Percentiles rank a stretch among this genome's conserved stretches.
Conservation (phyloP, 2,113 vertebrate species). For the Morone chrysops region DNA sequence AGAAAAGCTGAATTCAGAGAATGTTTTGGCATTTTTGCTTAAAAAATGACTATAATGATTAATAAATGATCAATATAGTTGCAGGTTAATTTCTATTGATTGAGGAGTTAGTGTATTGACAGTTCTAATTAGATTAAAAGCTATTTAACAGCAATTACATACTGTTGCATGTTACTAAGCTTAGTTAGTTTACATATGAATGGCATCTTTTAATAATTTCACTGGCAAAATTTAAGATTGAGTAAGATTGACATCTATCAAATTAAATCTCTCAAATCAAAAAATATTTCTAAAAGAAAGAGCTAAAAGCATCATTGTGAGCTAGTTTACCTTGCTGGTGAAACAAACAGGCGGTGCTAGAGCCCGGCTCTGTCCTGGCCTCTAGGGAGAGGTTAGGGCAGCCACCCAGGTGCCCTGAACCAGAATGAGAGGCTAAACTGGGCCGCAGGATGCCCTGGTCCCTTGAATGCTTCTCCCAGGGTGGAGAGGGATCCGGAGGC, state of each 20-base stretch:
- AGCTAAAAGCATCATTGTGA: slow-evolving; percentile 13
- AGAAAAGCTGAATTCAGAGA: background rate
- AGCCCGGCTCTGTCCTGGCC: slow-evolving; percentile 19
- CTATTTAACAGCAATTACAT: background rate
- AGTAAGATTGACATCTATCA: slow-evolving; percentile 44
- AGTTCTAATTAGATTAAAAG: background rate
- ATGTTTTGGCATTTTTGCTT: background rate
- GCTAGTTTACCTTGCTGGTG: slow-evolving; percentile 51
- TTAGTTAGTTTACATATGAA: background rate
- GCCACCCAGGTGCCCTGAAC: slow-evolving; percentile 74
- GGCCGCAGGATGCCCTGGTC: slow-evolving; percentile 57
- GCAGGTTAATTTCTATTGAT: background rate
- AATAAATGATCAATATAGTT: background rate
- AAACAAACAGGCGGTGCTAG: slow-evolving; percentile 39
- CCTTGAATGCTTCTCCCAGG: slow-evolving; percentile 63
- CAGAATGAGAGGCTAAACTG: slow-evolving; percentile 75
- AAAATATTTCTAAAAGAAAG: background rate
- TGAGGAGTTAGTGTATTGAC: too few relatives aligned
- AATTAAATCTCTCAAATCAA: slow-evolving; percentile 17
- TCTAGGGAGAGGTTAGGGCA: slow-evolving; percentile 48
- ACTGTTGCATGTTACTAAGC: background rate
- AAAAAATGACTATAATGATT: background rate
- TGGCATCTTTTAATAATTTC: background rate
- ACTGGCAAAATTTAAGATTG: background rate
- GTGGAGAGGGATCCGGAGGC: slow-evolving; percentile 52